Base-by-base conservation (phyloP, 2,113 vertebrate genomes). In the Aegithalos caudatus region DNA sequence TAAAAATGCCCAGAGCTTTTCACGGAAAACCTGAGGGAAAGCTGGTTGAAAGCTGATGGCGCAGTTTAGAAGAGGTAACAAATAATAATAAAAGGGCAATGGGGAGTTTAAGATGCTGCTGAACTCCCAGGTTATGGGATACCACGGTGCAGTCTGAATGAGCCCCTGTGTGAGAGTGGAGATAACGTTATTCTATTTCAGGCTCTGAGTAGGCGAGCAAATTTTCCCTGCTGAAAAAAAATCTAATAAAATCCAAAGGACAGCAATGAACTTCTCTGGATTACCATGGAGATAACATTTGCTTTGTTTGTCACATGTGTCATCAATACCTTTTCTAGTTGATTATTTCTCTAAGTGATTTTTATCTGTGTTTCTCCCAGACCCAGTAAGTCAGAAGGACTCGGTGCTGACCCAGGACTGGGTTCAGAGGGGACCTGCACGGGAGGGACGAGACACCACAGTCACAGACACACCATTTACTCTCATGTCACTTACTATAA, bases 401-500 rank as follows among this genome's bases (percentile, higher is more conserved):
- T 60, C 10, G 19, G 78, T 0, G 3, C 74, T 80, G n/a, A n/a
- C n/a, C n/a, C n/a, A n/a, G n/a, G n/a, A n/a, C n/a, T n/a, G n/a
- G n/a, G n/a, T n/a, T n/a, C n/a, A n/a, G n/a, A 67, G 74, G 4
- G 31, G 53, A 77, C 66, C 91, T 74, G 40, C 7, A 56, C 1
- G 45, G 77, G 57, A 79, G 92, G 77, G 85, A 78, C 4, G 27
- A 82, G 71, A 92, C 94, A 88, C 56, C 92, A 93, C 82, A 48
- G 19, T 11, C 94, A 96, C 92, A 90, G 86, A 93, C 76, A 96
- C 67, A 72, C 81, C 83, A 42, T 77, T 96, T 67, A 77, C 83
- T 89, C 69, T 58, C 16, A 11, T 64, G 72, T 53, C 88, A 99
- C 99, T 99, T 98, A 99, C 99, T 99, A 94, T 99, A 99, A 97